Conservation (phyloP, 2,113 vertebrate genomes). For the Psilopsiagon aymara region DNA sequence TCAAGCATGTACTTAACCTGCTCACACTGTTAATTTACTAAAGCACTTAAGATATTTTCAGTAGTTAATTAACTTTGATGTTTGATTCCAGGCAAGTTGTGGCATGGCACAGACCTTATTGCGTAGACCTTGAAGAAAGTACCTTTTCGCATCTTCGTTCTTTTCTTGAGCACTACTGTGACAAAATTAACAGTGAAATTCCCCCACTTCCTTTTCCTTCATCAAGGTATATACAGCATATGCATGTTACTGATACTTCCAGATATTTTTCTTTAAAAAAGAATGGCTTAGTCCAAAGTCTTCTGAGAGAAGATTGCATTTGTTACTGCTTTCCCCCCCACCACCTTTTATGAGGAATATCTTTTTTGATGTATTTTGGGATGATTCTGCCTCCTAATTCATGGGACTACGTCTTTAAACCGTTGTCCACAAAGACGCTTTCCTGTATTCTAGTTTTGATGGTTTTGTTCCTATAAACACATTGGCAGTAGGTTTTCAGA, state of each 20-base stretch:
- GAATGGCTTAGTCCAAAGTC: background rate
- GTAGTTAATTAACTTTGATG: background rate
- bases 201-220: constrained; percentile 93
- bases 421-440: background rate
- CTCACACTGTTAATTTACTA: background rate
- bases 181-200: constrained; percentile 89
- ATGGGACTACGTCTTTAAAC: background rate
- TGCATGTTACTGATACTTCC: background rate
- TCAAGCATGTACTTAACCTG: background rate
- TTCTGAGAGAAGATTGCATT: background rate
- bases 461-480: background rate
- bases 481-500: background rate
- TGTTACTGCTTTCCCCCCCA: background rate
- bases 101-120: constrained; percentile 97
- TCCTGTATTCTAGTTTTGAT: background rate
- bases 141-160: constrained; percentile 94
- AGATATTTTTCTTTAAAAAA: background rate
- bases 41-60: background rate
- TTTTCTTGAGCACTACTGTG: constrained; percentile 96
- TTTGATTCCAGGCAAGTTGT: constrained; percentile 87
- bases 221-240: constrained; percentile 82
- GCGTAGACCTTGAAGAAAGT: constrained; percentile 97
- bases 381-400: background rate
- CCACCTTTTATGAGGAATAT: background rate
- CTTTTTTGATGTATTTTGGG: background rate